These are phyloP conservation scores for Drosophila ercepeae DNA, from an alignment of 1,140 invertebrate species.

Conservation along the genomic window DNA sequence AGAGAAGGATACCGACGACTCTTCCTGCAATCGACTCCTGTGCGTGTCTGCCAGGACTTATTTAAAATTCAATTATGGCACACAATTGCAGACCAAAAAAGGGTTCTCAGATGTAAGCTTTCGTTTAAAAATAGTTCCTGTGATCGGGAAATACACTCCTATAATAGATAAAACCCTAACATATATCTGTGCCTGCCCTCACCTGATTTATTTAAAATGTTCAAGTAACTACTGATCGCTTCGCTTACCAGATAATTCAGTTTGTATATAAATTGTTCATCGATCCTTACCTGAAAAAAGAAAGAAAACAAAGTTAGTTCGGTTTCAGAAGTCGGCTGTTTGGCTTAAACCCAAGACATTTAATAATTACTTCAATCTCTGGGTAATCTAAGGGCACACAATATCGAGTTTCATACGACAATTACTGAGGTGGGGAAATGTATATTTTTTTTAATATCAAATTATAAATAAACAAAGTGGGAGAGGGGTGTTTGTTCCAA, in stretches of 20 bases:
- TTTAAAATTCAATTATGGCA: slow-evolving; percentile 83
- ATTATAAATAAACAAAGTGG: slow-evolving; percentile 39
- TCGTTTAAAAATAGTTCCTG: too few relatives aligned
- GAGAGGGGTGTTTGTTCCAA: not conserved
- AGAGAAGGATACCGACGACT: slow-evolving; percentile 25
- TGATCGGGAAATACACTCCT: too few relatives aligned
- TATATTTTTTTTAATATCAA: slow-evolving; percentile 21
- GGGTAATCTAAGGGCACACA: slow-evolving; percentile 52
- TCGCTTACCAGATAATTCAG: slow-evolving; percentile 82
- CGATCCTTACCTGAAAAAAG: slow-evolving; percentile 82
- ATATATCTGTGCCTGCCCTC: too few relatives aligned
- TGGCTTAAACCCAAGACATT: slow-evolving; percentile 55
- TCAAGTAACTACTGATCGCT: slow-evolving; percentile 7
- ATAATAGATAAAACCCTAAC: too few relatives aligned
- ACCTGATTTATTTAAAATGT: not conserved
- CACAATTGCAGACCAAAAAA: slow-evolving; percentile 42
- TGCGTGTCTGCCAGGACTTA: slow-evolving; percentile 63
- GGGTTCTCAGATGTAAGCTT: not conserved
- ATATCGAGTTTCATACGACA: slow-evolving; percentile 62
- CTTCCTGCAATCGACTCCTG: slow-evolving; percentile 34
- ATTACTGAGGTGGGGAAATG: slow-evolving; percentile 20
- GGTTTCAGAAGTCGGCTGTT: not conserved
- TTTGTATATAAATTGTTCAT: slow-evolving; percentile 82
- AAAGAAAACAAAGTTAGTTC: slow-evolving; percentile 41
- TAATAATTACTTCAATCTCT: slow-evolving; percentile 52